Evolutionary conservation across 1,140 invertebrate genomes (phyloP), one percentile per base, ranked within the genome.

Genomic region (Leguminivora glycinivorella): DNA sequence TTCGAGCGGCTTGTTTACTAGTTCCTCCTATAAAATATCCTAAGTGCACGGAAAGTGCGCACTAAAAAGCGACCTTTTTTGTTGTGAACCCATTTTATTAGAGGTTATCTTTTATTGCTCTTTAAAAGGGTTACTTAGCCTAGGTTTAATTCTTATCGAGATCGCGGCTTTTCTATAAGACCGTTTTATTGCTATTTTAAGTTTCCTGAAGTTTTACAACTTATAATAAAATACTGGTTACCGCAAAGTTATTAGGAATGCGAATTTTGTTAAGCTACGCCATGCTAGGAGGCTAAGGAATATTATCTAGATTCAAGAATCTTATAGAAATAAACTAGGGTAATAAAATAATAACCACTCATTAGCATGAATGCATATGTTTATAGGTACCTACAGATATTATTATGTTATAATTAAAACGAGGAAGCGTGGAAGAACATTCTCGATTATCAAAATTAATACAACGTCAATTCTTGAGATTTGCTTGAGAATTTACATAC

Each of bases 91-190:
- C 47, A 34, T 63, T 63, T 63, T 63, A 63, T 63, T 29, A n/a
- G 58, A 17, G 58, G 58, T 63, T 63, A 63, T 63, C 58, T 63
- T 29, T 29, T 63, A 29, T 31, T 29, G 25, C 26, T 26, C 58
- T 29, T 63, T 63, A 29, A 29, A 63, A 63, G 58, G 25, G 58
- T 63, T 63, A 63, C 58, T 63, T 63, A 63, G 47, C 47, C 47
- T 52, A 52, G 47, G 17, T 52, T 52, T 52, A 52, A 22, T 52
- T 22, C 47, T 52, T 52, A 52, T 52, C 47, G 47, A 52, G 47
- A 52, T 52, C 47, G 47, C 47, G 47, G 47, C 47, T 52, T 52
- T 52, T 52, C 47, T 52, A 52, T 52, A 52, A 52, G 58, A 63
- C 25, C 24, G 12, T 29, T 63, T 29, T 63, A 63, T 31, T 63